Evolutionary conservation across 2,888 invertebrate genomes (phyloP).

Genomic region (Ennomos erosarius): DNA sequence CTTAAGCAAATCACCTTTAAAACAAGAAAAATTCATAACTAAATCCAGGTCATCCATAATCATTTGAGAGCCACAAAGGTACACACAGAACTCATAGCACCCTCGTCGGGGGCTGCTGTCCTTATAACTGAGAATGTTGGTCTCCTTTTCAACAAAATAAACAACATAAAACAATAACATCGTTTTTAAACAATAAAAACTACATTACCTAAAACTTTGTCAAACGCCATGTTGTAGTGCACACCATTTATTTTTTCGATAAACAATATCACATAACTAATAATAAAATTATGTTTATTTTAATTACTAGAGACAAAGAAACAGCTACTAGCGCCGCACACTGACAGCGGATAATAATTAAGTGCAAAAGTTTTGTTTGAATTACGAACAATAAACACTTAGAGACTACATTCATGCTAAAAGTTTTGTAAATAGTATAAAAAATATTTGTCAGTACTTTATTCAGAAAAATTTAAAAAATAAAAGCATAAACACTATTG

Average conservation of each 20-base stretch:
- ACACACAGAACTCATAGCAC: too few relatives aligned
- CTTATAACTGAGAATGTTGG: too few relatives aligned
- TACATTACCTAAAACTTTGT: conserved; percentile 24
- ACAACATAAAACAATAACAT: too few relatives aligned
- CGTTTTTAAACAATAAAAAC: background rate
- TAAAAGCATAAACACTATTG: too few relatives aligned
- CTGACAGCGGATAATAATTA: conserved; percentile 18
- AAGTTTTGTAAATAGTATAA: background rate
- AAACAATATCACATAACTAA: conserved; percentile 14
- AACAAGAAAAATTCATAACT: too few relatives aligned
- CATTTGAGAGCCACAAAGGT: too few relatives aligned
- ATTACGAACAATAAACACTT: conserved; percentile 16
- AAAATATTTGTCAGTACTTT: too few relatives aligned
- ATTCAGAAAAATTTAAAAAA: too few relatives aligned
- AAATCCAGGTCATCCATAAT: too few relatives aligned
- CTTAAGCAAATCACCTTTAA: too few relatives aligned
- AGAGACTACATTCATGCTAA: background rate
- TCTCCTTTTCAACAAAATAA: too few relatives aligned
- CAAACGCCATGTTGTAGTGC: conserved; percentile 25
- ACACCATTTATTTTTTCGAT: conserved; percentile 10
- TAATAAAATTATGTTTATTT: conserved; percentile 1
- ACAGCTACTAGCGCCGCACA: conserved; percentile 1
- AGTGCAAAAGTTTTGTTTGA: conserved; percentile 29
- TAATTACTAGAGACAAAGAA: background rate
- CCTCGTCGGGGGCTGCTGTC: too few relatives aligned